These are phyloP conservation scores for Otus sunia DNA, from an alignment of 2,113 vertebrate genomes.

Conservation along the genomic window DNA sequence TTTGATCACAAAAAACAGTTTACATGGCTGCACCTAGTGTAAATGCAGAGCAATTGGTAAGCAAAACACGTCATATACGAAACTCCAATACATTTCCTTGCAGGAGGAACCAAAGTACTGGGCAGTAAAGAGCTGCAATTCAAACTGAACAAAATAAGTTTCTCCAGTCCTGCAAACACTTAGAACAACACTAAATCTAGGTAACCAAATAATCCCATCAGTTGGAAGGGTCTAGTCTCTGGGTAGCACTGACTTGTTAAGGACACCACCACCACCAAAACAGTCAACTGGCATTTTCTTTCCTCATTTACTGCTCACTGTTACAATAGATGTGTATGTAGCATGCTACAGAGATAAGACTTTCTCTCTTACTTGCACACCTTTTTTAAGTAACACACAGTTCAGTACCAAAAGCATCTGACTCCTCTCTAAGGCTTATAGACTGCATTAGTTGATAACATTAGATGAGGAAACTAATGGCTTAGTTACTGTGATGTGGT, in stretches of 20 bases:
- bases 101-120: not conserved
- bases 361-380: not conserved
- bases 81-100: not conserved
- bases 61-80: not conserved
- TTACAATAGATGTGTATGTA: not conserved
- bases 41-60: not conserved
- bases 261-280: not conserved
- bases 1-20: not conserved
- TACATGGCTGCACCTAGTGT: not conserved
- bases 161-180: not conserved
- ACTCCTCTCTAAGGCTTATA: not conserved
- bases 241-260: not conserved
- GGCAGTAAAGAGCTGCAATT: not conserved
- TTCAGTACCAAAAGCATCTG: not conserved
- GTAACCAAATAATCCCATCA: not conserved
- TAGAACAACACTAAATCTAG: not conserved
- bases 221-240: not conserved
- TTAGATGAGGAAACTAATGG: not conserved
- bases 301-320: not conserved
- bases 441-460: not conserved
- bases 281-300: not conserved
- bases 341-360: not conserved
- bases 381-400: not conserved
- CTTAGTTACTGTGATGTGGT: not conserved
- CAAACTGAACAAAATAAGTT: not conserved